Evolutionary conservation across 1,140 invertebrate genomes (phyloP).

Genomic region (Drosophila watanabei): DNA sequence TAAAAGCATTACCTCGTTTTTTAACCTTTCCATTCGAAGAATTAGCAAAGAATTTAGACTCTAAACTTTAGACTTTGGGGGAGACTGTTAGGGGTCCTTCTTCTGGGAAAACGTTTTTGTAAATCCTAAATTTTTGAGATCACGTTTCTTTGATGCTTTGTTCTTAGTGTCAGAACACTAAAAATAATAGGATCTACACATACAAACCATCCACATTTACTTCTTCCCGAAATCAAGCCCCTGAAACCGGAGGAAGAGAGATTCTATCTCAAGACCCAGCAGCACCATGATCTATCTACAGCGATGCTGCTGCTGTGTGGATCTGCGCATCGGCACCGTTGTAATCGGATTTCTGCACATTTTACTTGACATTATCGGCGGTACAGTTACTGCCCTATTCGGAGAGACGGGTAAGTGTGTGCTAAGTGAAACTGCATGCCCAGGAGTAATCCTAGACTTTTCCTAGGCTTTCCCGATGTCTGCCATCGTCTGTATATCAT

Average conservation of each 20-base stretch:
- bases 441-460: neutral
- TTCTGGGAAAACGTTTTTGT: too few relatives aligned
- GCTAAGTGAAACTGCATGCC: too few relatives aligned
- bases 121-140: too few relatives aligned
- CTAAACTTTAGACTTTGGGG: too few relatives aligned
- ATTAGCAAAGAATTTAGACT: neutral
- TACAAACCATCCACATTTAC: neutral
- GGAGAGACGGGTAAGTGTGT: conserved; percentile 54
- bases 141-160: neutral
- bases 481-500: conserved; percentile 42
- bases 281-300: conserved; percentile 68
- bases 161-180: conserved; percentile 1
- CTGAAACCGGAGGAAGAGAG: neutral
- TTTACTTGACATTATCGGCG: conserved; percentile 27
- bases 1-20: too few relatives aligned
- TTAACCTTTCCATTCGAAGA: too few relatives aligned
- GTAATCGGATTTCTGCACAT: conserved; percentile 31
- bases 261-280: neutral
- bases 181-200: neutral
- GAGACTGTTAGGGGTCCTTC: too few relatives aligned
- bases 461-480: conserved; percentile 42
- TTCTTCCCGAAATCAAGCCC: too few relatives aligned
- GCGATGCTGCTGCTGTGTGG: conserved; percentile 55
- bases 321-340: conserved; percentile 55
- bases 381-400: conserved; percentile 28